Percentiles rank a stretch among this genome's conserved stretches.
These are phyloP conservation scores for Drosophila murphyi DNA, from an alignment of 1,140 invertebrate species.

Conservation along the genomic window DNA sequence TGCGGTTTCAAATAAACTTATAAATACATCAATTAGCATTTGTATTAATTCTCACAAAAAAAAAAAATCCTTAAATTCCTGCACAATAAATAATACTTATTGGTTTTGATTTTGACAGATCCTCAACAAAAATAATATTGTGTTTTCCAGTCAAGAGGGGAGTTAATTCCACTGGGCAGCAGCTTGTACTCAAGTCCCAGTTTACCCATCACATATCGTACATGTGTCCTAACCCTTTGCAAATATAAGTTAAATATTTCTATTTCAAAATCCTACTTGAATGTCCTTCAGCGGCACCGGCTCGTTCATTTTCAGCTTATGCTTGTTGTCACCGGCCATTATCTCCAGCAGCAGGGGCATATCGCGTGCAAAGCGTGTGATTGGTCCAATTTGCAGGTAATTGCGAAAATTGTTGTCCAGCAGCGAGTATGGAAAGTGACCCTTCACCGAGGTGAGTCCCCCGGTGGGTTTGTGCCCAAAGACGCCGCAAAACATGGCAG, in stretches of 20 bases:
- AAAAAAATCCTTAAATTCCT: no score
- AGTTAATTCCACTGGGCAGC: no score
- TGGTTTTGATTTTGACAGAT: no score
- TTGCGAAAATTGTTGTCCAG: conserved; percentile 47
- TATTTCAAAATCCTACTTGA: conserved; percentile 78
- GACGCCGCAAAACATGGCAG: conserved; percentile 93
- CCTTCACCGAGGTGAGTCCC: conserved; percentile 86
- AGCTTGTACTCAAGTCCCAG: no score
- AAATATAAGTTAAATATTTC: neutral
- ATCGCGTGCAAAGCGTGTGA: conserved; percentile 91
- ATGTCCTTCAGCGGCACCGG: conserved; percentile 87
- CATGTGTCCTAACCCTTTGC: neutral
- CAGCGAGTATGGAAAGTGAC: conserved; percentile 86
- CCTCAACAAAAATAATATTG: no score
- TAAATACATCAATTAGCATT: neutral
- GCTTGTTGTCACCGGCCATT: conserved; percentile 85
- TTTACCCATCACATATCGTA: neutral
- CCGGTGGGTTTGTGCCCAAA: conserved; percentile 94
- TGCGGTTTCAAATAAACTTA: neutral
- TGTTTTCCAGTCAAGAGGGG: no score
- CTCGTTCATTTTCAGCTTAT: conserved; percentile 84
- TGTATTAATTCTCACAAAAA: no score
- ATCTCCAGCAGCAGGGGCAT: conserved; percentile 89
- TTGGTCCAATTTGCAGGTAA: conserved; percentile 89
- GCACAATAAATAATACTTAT: no score